A percentile compares a stretch with the other conserved stretches of the same genome.
phyloP scores from a whole-genome alignment of 1,140 invertebrate species.

The Araneus ventricosus region DNA sequence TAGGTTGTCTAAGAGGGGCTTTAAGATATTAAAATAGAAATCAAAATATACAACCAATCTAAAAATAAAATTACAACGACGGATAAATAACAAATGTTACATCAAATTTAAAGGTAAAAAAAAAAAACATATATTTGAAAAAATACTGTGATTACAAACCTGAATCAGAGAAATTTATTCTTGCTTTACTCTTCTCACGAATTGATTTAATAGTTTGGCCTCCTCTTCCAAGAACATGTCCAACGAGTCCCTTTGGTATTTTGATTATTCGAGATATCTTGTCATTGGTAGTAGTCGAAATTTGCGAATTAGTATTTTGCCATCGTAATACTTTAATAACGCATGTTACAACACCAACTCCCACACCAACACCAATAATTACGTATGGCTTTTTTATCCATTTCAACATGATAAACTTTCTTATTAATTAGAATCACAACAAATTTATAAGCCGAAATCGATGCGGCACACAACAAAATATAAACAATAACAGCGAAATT shows the following conservation, averaged over 20 bases:
- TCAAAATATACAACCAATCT: not conserved
- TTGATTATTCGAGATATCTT: constrained; percentile 77
- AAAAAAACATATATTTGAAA: not conserved
- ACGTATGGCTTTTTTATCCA: constrained; percentile 34
- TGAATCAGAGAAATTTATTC: constrained; percentile 84
- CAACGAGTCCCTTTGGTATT: constrained; percentile 81
- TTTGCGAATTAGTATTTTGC: constrained; percentile 15
- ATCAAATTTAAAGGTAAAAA: not conserved
- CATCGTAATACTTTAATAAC: not conserved
- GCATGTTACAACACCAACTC: constrained; percentile 51
- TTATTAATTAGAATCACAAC: too few relatives aligned
- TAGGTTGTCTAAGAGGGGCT: too few relatives aligned
- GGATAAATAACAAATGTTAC: not conserved
- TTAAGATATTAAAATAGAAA: not conserved
- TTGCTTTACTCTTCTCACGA: constrained; percentile 85
- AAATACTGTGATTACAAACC: constrained; percentile 50
- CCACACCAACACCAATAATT: constrained; percentile 42
- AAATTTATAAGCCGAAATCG: too few relatives aligned
- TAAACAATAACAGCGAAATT: too few relatives aligned
- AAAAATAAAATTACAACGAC: not conserved
- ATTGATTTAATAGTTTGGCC: constrained; percentile 87
- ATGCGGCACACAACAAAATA: too few relatives aligned
- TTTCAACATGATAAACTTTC: not conserved
- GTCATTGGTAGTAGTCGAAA: not conserved
- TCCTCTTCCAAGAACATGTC: constrained; percentile 84